Base-by-base conservation (phyloP, 2,888 invertebrate genomes). In the Cheilosia pagana region DNA sequence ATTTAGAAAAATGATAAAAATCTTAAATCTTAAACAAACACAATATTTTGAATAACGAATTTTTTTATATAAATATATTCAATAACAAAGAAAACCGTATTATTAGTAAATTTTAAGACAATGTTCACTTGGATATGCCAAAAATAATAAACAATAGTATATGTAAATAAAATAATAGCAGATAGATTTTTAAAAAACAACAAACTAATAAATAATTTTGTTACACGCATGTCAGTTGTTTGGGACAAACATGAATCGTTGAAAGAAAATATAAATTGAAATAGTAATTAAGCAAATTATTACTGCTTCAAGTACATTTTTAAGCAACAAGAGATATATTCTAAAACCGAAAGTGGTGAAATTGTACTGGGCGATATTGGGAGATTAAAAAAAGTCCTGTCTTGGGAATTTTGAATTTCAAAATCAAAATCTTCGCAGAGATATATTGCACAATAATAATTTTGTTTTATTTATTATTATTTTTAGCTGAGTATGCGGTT, bases 1-100 rank as follows among this genome's bases (percentile, higher is more conserved):
- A 43, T 60, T 71, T 53, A 71, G 41, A 45, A 74, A 59, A 21
- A 28, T 31, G 41, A 41, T 1, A 45, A 2, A 35, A 70, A n/a
- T 35, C 14, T 35, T 31, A 23, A 55, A 45, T 52, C 35, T 12
- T 35, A 50, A 41, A 21, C 14, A 43, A 63, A 72, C 52, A 74
- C 52, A 74, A 62, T 75, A 81, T 75, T 81, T 81, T 70, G 63
- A 76, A 71, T 65, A 81, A 76, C 81, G 76, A 75, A 63, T 81
- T 75, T 79, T 76, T 81, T 68, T 75, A 70, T 48, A 70, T 48
- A 71, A 39, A 59, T 39, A 70, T 25, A 71, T 60, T 50, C 39
- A 71, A 59, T 43, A 60, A 14, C 2, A 48, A 57, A 53, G 28
- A 53, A 50, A 45, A 53, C 48, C 23, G 25, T 57, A 45, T 45